These are phyloP conservation scores for Cheumatopsyche charites DNA, from an alignment of 1,140 invertebrate genomes.

Conservation along the genomic window DNA sequence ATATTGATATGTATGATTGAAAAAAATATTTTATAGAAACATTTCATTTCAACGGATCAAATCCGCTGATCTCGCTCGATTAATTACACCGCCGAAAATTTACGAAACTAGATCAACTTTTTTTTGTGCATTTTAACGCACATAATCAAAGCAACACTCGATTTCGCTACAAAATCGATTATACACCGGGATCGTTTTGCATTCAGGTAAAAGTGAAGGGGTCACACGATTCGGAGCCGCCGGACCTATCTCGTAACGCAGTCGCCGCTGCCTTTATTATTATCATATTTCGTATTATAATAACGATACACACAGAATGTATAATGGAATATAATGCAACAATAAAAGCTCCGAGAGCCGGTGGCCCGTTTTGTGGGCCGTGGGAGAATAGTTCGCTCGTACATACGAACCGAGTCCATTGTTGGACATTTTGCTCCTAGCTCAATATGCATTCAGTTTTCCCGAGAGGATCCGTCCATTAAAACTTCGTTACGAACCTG, in stretches of 20 bases:
- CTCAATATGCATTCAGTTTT: too few species aligned
- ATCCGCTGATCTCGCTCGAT: too few species aligned
- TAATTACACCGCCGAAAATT: too few species aligned
- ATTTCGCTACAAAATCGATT: too few species aligned
- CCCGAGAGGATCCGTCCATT: too few species aligned
- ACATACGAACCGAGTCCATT: slow-evolving; percentile 8
- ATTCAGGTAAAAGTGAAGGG: slow-evolving; percentile 19
- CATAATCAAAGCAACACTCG: too few species aligned
- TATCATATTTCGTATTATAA: slow-evolving; percentile 12
- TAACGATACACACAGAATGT: slow-evolving; percentile 8
- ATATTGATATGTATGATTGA: too few species aligned
- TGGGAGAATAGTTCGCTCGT: slow-evolving; percentile 1
- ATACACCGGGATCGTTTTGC: not conserved
- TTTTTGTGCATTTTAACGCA: too few species aligned
- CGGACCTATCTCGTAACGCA: slow-evolving; percentile 9
- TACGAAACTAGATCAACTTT: too few species aligned
- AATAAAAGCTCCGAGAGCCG: slow-evolving; percentile 4
- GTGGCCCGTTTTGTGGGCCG: slow-evolving; percentile 15
- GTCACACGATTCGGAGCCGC: slow-evolving; percentile 10
- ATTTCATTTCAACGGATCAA: too few species aligned
- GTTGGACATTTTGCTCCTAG: not conserved
- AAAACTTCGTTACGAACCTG: too few species aligned
- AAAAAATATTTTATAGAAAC: too few species aligned
- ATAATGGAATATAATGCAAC: slow-evolving; percentile 24
- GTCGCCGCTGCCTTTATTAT: not conserved